Evolutionary conservation across 2,797 vertebrate species (phyloP), one percentile per base, ranked within the genome.

Genomic region (Vultur gryphus): DNA sequence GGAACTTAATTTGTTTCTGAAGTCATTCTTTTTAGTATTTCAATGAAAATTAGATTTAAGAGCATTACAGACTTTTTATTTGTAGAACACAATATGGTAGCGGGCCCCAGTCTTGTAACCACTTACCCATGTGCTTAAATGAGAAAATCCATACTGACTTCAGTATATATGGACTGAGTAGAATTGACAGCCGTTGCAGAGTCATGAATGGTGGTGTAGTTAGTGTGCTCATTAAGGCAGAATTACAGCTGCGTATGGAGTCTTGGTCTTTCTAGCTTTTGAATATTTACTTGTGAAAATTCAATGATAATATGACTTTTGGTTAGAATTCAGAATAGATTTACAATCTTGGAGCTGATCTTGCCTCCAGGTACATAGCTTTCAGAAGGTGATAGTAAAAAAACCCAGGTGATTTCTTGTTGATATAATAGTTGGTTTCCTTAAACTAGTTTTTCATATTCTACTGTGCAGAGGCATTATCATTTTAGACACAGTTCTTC

Each of bases 61-160:
- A 55, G 11, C 51, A 35, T 77, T 89, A 16, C 21, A 43, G 14
- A 39, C 17, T 28, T 67, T 61, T 37, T 70, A 9, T 79, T 66
- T 59, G 37, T 57, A 43, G 49, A 64, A 59, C 51, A 58, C 5
- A 31, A 19, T 55, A 13, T 41, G 52, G 55, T 29, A 51, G 35
- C 1, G 0, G n/a, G 18, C n/a, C 12, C 14, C 17, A 43, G 0
- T 78, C 51, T 69, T 80, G 31, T 41, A 65, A 59, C 44, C 4
- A 6, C 16, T 67, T 72, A 55, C 14, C 16, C 3, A 1, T 26
- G 11, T 54, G n/a, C 35, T 90, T 75, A 61, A 70, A 23, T 55
- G 24, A 48, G 77, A 59, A 72, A 57, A 67, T 33, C 20, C 19
- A 9, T 52, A 46, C 54, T 0, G 7, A 35, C 49, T 82, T 84